Base-by-base conservation (phyloP, 2,888 invertebrate genomes). In the Plemyria rubiginata region DNA sequence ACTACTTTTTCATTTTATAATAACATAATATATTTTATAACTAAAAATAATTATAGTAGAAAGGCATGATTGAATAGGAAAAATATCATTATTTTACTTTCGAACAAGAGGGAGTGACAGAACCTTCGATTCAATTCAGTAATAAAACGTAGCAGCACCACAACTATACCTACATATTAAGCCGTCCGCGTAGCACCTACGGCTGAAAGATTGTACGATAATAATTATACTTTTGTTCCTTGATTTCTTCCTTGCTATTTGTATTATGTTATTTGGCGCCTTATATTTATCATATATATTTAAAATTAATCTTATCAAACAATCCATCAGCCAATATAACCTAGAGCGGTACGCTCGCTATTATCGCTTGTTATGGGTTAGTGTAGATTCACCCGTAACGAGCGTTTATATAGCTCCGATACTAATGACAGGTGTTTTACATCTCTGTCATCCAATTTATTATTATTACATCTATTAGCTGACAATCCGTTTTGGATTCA, bases 221-320 rank as follows among this genome's bases (percentile, higher is more conserved):
- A n/a, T n/a, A n/a, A n/a, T n/a, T n/a, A 15, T 36, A 9, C 36
- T 36, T 36, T 8, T 36, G 6, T 36, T 8, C 36, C 9, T 36
- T 9, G 36, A n/a, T n/a, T n/a, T n/a, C n/a, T n/a, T n/a, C n/a
- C n/a, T n/a, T n/a, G 53, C 38, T 22, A 52, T 61, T 62, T 56
- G 56, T 56, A 62, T 56, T 48, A 46, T 46, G 40, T 46, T 43
- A 52, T 48, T 56, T 56, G 56, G 48, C 61, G 61, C 61, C 52
- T 60, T 50, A 43, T 1, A 45, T 12, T 43, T 40, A 50, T 12
- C 11, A 1, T 4, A 11, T 16, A 45, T 16, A 4, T 16, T 22
- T 22, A 22, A 49, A 56, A n/a, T 54, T 40, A 43, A 51, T 43
- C 29, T 45, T 58, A 48, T n/a, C 13, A 38, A 11, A 38, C 36